These are phyloP conservation scores for Psittacula cyanocephala DNA, from an alignment of 2,113 vertebrate genomes.

Conservation along the genomic window DNA sequence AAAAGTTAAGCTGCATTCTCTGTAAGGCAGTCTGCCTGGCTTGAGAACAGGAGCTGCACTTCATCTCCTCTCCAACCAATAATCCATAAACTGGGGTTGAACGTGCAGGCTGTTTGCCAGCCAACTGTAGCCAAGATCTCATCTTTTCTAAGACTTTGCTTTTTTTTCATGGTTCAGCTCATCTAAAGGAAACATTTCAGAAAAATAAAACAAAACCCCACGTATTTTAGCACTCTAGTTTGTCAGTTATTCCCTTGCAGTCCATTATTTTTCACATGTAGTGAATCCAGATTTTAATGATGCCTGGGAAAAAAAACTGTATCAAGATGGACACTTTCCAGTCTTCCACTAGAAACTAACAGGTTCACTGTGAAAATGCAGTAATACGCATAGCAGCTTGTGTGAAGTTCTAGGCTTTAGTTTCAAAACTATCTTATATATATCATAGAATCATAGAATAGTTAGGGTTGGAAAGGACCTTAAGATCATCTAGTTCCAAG, in stretches of 20 bases:
- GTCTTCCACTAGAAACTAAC: rapidly evolving
- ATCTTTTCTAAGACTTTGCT: background rate
- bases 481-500: no score
- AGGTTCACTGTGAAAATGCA: background rate
- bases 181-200: background rate
- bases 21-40: conserved; percentile 29
- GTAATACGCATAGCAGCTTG: rapidly evolving
- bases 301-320: background rate
- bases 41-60: conserved; percentile 36
- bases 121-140: background rate
- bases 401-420: background rate
- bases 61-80: conserved; percentile 63
- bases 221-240: background rate
- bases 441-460: no score
- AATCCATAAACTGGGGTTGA: conserved; percentile 58
- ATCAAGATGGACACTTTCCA: background rate
- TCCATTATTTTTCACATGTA: background rate
- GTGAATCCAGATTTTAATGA: background rate
- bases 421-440: background rate
- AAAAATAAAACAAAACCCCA: background rate
- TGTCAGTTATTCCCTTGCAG: background rate
- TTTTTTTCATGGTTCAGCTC: background rate
- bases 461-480: no score
- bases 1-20: conserved; percentile 28
- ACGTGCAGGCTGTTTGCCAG: conserved; percentile 43